Evolutionary conservation across 2,888 invertebrate species (phyloP).

Genomic region (Danaus chrysippus): DNA sequence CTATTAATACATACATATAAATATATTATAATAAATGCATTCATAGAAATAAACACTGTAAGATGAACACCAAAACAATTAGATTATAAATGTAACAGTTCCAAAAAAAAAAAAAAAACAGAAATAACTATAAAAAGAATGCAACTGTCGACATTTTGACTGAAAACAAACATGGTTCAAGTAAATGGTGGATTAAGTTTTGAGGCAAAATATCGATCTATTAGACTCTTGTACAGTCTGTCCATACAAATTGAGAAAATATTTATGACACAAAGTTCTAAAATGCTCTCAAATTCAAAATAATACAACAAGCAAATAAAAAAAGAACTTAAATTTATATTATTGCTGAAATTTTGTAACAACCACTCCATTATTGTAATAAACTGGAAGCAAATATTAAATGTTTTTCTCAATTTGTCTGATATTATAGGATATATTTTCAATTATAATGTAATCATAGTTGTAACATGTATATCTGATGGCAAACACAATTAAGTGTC

Average conservation of each 20-base stretch:
- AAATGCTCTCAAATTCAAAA: not conserved
- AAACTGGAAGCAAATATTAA: not conserved
- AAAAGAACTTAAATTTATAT: not conserved
- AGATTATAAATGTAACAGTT: slow-evolving; percentile 13
- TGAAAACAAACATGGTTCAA: slow-evolving; percentile 12
- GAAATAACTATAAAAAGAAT: not conserved
- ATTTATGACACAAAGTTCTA: not conserved
- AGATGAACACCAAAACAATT: slow-evolving; percentile 22
- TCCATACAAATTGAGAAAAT: slow-evolving; percentile 21
- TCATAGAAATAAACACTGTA: slow-evolving; percentile 15
- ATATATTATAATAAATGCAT: slow-evolving; percentile 8
- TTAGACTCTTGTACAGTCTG: slow-evolving; percentile 7
- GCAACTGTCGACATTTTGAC: slow-evolving; percentile 18
- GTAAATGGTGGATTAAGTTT: slow-evolving; percentile 11
- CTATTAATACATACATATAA: slow-evolving; percentile 8
- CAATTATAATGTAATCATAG: slow-evolving; percentile 12
- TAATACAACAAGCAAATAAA: not conserved
- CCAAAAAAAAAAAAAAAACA: slow-evolving; percentile 4
- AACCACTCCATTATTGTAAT: not conserved
- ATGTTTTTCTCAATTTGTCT: slow-evolving; percentile 23
- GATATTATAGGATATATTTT: slow-evolving; percentile 7
- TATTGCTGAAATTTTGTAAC: not conserved
- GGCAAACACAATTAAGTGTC: slow-evolving; percentile 29
- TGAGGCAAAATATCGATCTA: slow-evolving; percentile 19
- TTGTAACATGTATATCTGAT: slow-evolving; percentile 17